Evolutionary conservation across 1,140 invertebrate species (phyloP).

Genomic region (Akabosia matsudoensis): DNA sequence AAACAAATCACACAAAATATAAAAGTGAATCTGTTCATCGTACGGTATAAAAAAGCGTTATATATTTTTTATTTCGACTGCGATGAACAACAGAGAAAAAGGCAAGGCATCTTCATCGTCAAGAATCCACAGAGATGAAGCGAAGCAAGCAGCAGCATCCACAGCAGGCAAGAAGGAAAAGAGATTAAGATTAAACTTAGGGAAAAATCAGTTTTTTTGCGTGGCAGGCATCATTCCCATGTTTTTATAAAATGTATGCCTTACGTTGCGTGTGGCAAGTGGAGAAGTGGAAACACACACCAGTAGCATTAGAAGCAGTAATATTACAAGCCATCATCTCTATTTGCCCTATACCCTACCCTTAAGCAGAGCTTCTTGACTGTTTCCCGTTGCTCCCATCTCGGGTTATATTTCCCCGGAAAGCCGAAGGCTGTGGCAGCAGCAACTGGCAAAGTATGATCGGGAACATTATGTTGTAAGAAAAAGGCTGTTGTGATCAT

Average conservation of each 20-base stretch:
- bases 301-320: not conserved
- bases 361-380: not conserved
- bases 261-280: not conserved
- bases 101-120: not conserved
- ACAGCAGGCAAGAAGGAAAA: not conserved
- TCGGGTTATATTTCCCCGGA: constrained; percentile 1
- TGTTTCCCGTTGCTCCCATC: not conserved
- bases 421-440: not conserved
- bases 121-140: not conserved
- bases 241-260: not conserved
- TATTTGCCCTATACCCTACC: constrained; percentile 4
- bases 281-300: too few relatives aligned
- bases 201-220: not conserved
- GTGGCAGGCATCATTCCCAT: not conserved
- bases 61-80: too few relatives aligned
- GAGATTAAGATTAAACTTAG: constrained; percentile 12
- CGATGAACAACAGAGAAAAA: not conserved
- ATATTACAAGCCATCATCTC: not conserved
- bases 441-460: not conserved
- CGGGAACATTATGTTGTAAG: not conserved
- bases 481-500: not conserved
- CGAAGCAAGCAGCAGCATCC: not conserved
- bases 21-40: constrained; percentile 7
- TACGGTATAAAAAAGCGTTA: too few relatives aligned
- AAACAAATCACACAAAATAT: too few relatives aligned